Evolutionary conservation across 2,113 vertebrate species (phyloP).

Genomic region (Rhipidura dahli): DNA sequence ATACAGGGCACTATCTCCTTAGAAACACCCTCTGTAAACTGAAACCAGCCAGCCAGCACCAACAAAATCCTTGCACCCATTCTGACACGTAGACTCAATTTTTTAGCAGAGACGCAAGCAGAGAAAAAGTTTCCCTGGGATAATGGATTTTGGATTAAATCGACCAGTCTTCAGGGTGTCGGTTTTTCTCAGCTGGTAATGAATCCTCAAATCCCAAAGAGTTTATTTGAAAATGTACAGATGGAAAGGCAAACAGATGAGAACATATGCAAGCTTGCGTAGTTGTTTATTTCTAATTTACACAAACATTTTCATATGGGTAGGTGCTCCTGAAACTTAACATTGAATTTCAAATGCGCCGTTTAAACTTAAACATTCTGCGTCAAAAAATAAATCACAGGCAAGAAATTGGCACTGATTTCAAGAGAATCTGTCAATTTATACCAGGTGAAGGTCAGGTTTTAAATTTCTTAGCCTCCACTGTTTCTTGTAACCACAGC

Average conservation of each 20-base stretch:
- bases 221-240: slow-evolving; percentile 28
- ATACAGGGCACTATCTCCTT: not conserved
- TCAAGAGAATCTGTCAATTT: slow-evolving; percentile 13
- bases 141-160: slow-evolving; percentile 16
- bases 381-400: not conserved
- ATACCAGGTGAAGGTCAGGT: not conserved
- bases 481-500: not conserved
- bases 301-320: not conserved
- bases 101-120: not conserved
- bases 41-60: not conserved
- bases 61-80: not conserved
- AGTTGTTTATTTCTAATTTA: slow-evolving; percentile 39
- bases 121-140: not conserved
- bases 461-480: slow-evolving; percentile 21
- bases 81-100: not conserved
- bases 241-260: not conserved
- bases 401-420: not conserved
- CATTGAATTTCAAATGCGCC: not conserved
- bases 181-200: not conserved
- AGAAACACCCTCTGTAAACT: slow-evolving; percentile 33
- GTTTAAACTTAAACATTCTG: not conserved
- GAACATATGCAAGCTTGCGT: not conserved
- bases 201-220: not conserved
- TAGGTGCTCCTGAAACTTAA: not conserved
- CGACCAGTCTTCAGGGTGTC: not conserved